A percentile compares a stretch with the other conserved stretches of the same genome.
Conservation (phyloP, 2,888 invertebrate species). For the Ochropleura plecta region DNA sequence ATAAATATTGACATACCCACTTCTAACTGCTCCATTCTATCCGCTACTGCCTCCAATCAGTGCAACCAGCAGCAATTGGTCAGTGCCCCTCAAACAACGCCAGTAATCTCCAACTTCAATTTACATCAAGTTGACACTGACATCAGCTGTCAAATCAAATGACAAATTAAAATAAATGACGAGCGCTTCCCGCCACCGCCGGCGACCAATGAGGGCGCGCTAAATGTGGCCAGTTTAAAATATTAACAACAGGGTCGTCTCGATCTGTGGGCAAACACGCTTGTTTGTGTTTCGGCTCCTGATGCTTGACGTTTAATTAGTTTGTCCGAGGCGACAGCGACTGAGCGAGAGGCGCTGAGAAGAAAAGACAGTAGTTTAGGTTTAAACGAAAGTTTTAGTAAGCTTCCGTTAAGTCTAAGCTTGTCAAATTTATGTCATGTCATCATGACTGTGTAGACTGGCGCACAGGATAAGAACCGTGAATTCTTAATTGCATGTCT, state of each 20-base stretch:
- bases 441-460: background rate
- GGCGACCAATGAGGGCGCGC: slow-evolving; percentile 77
- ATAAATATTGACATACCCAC: slow-evolving; percentile 52
- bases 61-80: slow-evolving; percentile 62
- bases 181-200: slow-evolving; percentile 73
- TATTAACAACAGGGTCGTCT: slow-evolving; percentile 85
- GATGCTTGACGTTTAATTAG: slow-evolving; percentile 81
- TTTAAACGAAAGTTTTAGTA: slow-evolving; percentile 8
- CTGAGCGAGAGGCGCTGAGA: slow-evolving; percentile 57
- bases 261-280: slow-evolving; percentile 86
- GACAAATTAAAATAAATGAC: slow-evolving; percentile 90
- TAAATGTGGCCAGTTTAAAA: slow-evolving; percentile 88
- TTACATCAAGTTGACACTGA: slow-evolving; percentile 69
- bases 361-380: slow-evolving; percentile 39
- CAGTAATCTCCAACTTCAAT: slow-evolving; percentile 68
- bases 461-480: background rate
- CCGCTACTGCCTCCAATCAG: slow-evolving; percentile 58
- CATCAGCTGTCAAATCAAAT: slow-evolving; percentile 75
- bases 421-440: background rate
- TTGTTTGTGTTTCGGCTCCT: slow-evolving; percentile 84
- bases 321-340: slow-evolving; percentile 77
- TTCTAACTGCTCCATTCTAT: slow-evolving; percentile 34
- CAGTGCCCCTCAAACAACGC: slow-evolving; percentile 53
- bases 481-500: slow-evolving; percentile 4
- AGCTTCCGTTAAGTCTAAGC: background rate